Conservation (phyloP, 2,888 invertebrate species). For the Listrodromus nycthemerus region DNA sequence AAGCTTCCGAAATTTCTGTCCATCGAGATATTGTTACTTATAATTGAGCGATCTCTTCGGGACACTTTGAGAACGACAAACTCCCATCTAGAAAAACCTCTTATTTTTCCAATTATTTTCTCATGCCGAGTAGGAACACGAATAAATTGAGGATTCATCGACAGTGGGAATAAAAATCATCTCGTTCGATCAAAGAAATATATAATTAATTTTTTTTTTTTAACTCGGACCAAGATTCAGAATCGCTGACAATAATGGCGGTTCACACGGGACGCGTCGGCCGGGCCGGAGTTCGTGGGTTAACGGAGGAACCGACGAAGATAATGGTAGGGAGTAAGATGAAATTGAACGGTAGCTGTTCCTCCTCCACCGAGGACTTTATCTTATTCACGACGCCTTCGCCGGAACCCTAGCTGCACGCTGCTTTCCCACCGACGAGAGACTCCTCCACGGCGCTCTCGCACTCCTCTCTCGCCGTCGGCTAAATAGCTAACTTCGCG, state of each 20-base stretch:
- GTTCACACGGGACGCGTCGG: background rate
- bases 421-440: constrained; percentile 65
- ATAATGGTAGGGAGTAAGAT: constrained; percentile 33
- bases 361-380: constrained; percentile 75
- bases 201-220: background rate
- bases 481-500: constrained; percentile 84
- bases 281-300: background rate
- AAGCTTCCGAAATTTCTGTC: too few relatives aligned
- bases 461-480: constrained; percentile 76
- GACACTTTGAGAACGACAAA: too few relatives aligned
- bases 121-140: too few relatives aligned
- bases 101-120: too few relatives aligned
- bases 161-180: too few relatives aligned
- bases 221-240: background rate
- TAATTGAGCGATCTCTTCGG: too few relatives aligned
- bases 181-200: too few relatives aligned
- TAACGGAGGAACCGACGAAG: constrained; percentile 2
- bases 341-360: constrained; percentile 53
- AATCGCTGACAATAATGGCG: background rate
- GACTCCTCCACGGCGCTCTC: constrained; percentile 70
- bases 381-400: constrained; percentile 77
- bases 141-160: too few relatives aligned
- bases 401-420: constrained; percentile 38
- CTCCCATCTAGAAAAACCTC: too few relatives aligned
- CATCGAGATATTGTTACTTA: too few relatives aligned